Conservation (phyloP, 2,888 invertebrate species). For the Rhogogaster chlorosoma region DNA sequence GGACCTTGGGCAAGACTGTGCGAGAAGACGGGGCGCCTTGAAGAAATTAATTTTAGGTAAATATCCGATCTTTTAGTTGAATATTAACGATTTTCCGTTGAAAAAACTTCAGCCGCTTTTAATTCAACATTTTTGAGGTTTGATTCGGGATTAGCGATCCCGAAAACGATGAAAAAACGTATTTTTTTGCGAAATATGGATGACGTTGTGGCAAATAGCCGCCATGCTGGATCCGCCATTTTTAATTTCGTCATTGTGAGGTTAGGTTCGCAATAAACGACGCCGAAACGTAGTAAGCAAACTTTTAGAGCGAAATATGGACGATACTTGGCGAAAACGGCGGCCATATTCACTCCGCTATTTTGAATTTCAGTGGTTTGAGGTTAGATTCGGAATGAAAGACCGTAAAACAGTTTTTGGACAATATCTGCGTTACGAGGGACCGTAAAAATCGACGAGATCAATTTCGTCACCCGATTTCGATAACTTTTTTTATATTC, state of each 20-base stretch:
- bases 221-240: neutral
- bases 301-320: neutral
- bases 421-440: neutral
- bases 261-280: neutral
- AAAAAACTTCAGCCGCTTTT: neutral
- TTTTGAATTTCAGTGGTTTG: neutral
- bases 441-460: constrained; percentile 14
- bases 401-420: constrained; percentile 3
- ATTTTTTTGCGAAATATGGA: constrained; percentile 60
- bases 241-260: neutral
- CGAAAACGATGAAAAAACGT: neutral
- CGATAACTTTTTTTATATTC: constrained; percentile 26
- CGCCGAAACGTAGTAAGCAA: neutral
- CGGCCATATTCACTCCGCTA: neutral
- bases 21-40: neutral
- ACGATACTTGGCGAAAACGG: neutral
- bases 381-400: neutral
- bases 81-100: neutral
- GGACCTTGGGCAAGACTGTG: neutral
- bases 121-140: neutral
- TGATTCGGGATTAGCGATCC: neutral
- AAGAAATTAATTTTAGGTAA: neutral
- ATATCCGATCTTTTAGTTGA: neutral
- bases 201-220: neutral
- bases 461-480: constrained; percentile 19